A percentile compares a stretch with the other conserved stretches of the same genome.
Conservation (phyloP, 1,140 invertebrate genomes). For the Gryon sp. region DNA sequence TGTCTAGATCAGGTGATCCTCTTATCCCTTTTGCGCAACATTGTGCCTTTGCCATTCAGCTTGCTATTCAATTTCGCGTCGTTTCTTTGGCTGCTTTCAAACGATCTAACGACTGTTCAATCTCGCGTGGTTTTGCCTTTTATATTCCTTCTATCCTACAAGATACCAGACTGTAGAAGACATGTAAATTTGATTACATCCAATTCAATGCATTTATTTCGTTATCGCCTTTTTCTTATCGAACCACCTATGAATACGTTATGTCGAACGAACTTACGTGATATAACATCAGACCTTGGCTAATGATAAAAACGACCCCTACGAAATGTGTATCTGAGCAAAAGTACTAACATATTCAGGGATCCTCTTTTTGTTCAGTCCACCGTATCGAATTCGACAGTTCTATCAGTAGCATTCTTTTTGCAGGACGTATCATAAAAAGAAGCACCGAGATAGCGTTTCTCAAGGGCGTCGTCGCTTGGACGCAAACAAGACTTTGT, state of each 20-base stretch:
- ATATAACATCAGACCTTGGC: slow-evolving; percentile 47
- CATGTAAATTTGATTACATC: slow-evolving; percentile 64
- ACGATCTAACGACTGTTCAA: slow-evolving; percentile 35
- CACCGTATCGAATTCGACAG: slow-evolving; percentile 48
- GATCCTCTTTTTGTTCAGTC: slow-evolving; percentile 42
- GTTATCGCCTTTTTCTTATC: slow-evolving; percentile 66
- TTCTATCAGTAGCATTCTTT: slow-evolving; percentile 21
- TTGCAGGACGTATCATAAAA: slow-evolving; percentile 33
- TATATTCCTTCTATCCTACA: background rate
- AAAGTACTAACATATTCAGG: slow-evolving; percentile 31
- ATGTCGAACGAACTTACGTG: slow-evolving; percentile 59
- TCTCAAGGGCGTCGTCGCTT: slow-evolving; percentile 32
- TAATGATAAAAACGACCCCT: slow-evolving; percentile 67
- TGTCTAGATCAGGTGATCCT: slow-evolving; percentile 70
- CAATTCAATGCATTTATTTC: slow-evolving; percentile 61
- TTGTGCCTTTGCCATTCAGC: slow-evolving; percentile 50
- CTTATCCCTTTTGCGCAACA: slow-evolving; percentile 66
- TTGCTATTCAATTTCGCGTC: slow-evolving; percentile 54
- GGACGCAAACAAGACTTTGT: slow-evolving; percentile 45
- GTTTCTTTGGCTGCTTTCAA: slow-evolving; percentile 47
- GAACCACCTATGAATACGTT: slow-evolving; percentile 70
- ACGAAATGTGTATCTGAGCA: background rate
- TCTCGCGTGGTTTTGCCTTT: slow-evolving; percentile 25
- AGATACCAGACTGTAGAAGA: background rate
- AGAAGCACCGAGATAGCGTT: slow-evolving; percentile 29